Conservation (phyloP, 1,140 invertebrate genomes). For the honey bee (Apis mellifera) region Amel_HAv3.1 CM009936.2:14569501-14570000, state of each 20-base stretch:
- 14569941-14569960: neutral
- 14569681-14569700: no score
- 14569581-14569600: no score
- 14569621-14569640: no score
- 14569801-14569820: conserved; percentile 2
- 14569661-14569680: no score
- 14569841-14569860: conserved; percentile 52
- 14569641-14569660: no score
- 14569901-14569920: conserved; percentile 18
- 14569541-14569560: no score
- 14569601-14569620: no score
- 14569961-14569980: neutral
- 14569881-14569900: conserved; percentile 29
- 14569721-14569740: neutral
- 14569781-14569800: neutral
- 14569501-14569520: no score
- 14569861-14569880: conserved; percentile 37
- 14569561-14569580: no score
- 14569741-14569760: no score
- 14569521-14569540: no score
- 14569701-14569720: no score
- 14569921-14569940: conserved; percentile 30
- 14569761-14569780: neutral
- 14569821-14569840: conserved; percentile 47
- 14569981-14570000: conserved; percentile 39